Percentiles rank a stretch among this genome's conserved stretches.
These are phyloP conservation scores for Nestor notabilis DNA, from an alignment of 2,113 vertebrate species.

Conservation along the genomic window DNA sequence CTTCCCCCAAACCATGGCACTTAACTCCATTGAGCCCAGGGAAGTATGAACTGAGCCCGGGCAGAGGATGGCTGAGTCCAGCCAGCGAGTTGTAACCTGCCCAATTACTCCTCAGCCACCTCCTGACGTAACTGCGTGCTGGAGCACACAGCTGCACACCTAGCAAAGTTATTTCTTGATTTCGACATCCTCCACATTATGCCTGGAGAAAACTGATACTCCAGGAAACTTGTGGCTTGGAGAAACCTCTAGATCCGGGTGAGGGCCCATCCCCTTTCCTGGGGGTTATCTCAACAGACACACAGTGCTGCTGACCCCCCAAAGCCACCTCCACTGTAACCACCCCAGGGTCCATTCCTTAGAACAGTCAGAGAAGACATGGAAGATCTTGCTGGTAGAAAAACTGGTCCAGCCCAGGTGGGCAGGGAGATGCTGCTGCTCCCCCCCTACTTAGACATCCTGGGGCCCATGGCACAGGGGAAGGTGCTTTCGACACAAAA, in stretches of 20 bases:
- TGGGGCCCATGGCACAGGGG: not conserved
- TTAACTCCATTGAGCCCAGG: accelerated
- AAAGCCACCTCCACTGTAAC: not conserved
- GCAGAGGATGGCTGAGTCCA: accelerated
- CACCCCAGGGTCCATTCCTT: too few species aligned
- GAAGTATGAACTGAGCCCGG: not conserved
- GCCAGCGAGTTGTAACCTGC: not conserved
- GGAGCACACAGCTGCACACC: not conserved
- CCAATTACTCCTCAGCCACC: not conserved
- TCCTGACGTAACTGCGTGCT: accelerated
- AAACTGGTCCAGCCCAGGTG: not conserved
- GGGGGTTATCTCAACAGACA: not conserved
- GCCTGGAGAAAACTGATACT: not conserved
- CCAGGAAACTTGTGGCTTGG: not conserved
- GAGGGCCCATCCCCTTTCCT: not conserved
- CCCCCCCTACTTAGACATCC: not conserved
- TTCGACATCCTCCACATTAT: not conserved
- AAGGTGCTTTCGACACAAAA: not conserved
- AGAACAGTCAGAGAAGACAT: not conserved
- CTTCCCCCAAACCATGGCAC: accelerated
- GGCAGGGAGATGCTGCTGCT: not conserved
- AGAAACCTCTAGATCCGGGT: not conserved
- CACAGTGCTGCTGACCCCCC: not conserved
- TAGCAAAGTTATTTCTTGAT: not conserved
- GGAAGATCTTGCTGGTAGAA: not conserved